These are phyloP conservation scores for Tapirus indicus DNA, from an alignment of 2,797 vertebrate genomes.

Conservation along the genomic window DNA sequence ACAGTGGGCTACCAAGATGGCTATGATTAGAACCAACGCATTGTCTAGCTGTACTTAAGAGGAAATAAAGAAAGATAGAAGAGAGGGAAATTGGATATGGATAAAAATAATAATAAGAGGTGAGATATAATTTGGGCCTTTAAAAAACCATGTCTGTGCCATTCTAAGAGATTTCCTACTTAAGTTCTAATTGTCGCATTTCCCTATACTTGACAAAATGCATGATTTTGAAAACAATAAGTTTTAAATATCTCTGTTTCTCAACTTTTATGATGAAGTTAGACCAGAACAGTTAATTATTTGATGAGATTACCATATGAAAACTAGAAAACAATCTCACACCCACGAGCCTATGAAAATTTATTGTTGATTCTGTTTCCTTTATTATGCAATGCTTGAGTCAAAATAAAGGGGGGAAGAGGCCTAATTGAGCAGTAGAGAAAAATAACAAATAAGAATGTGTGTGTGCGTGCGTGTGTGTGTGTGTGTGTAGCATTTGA, in stretches of 20 bases:
- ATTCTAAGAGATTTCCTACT: background rate
- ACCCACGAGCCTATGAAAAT: background rate
- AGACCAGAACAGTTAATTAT: background rate
- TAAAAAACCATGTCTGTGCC: background rate
- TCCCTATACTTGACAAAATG: background rate
- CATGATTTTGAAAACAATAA: background rate
- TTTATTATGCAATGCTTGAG: background rate
- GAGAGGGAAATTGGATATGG: background rate
- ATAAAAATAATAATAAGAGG: background rate
- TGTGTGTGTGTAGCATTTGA: background rate
- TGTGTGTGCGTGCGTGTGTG: background rate
- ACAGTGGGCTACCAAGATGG: background rate
- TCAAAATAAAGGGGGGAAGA: background rate
- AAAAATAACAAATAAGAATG: background rate
- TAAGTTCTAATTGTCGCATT: background rate
- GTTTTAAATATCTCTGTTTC: background rate
- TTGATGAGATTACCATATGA: background rate
- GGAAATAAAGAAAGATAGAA: background rate
- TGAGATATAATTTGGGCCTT: background rate
- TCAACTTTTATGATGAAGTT: background rate
- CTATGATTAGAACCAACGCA: background rate
- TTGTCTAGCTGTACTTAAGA: background rate
- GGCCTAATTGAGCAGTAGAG: background rate
- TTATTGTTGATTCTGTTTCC: background rate
- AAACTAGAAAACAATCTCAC: background rate